These are phyloP conservation scores for Vesta saturnalis DNA, from an alignment of 2,888 invertebrate species.

Conservation along the genomic window DNA sequence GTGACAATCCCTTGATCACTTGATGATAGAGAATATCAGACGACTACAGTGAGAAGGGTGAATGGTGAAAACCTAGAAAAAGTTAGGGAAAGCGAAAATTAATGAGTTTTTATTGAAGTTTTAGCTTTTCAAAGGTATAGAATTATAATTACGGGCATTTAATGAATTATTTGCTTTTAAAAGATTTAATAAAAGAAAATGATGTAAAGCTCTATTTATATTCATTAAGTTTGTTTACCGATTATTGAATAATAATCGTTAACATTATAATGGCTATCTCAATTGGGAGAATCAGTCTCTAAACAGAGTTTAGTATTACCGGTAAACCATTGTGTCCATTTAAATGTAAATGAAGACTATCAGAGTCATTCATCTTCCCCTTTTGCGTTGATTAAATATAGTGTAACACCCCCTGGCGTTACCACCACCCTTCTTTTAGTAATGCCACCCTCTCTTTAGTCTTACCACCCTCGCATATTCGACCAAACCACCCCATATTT, in stretches of 20 bases:
- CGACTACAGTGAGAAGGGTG: slow-evolving; percentile 23
- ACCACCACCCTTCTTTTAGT: slow-evolving; percentile 43
- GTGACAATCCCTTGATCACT: slow-evolving; percentile 41
- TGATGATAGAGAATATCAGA: slow-evolving; percentile 35
- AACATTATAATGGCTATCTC: slow-evolving; percentile 37
- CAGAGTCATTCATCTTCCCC: slow-evolving; percentile 48
- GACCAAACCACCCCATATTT: slow-evolving; percentile 46
- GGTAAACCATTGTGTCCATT: slow-evolving; percentile 58
- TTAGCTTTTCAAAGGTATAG: slow-evolving; percentile 14
- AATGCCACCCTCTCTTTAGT: slow-evolving; percentile 44
- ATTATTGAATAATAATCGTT: slow-evolving; percentile 15
- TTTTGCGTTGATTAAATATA: slow-evolving; percentile 52
- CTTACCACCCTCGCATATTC: slow-evolving; percentile 46
- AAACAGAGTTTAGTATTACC: slow-evolving; percentile 52
- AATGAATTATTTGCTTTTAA: background rate
- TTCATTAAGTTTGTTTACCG: slow-evolving; percentile 8
- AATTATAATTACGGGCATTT: background rate
- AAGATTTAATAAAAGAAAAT: background rate
- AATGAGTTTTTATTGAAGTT: slow-evolving; percentile 34
- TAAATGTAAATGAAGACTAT: slow-evolving; percentile 58
- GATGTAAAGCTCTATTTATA: background rate
- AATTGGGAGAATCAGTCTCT: slow-evolving; percentile 52
- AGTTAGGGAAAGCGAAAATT: slow-evolving; percentile 29
- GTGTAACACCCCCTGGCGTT: slow-evolving; percentile 52
- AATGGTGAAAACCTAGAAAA: slow-evolving; percentile 17